Evolutionary conservation across 2,888 invertebrate species (phyloP).

Genomic region (Conchocele bisecta): DNA sequence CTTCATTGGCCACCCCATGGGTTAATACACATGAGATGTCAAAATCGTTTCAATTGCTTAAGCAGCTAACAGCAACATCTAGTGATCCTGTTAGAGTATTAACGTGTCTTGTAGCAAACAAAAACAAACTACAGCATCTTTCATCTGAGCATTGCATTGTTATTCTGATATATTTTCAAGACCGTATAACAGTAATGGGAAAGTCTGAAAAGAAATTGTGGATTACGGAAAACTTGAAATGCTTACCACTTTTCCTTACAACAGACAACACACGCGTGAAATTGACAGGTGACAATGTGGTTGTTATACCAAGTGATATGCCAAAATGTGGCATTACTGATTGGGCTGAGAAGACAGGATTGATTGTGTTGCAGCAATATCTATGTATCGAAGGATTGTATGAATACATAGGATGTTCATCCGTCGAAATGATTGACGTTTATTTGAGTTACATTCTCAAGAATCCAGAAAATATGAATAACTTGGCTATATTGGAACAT

Average conservation of each 20-base stretch:
- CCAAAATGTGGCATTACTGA: neutral
- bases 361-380: neutral
- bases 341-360: neutral
- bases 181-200: constrained; percentile 52
- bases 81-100: no score
- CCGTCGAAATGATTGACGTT: neutral
- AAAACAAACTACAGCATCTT: no score
- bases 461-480: neutral
- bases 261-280: no score
- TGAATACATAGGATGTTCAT: neutral
- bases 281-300: neutral
- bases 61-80: no score
- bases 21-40: no score
- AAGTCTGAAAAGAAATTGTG: constrained; percentile 50
- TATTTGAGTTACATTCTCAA: constrained; percentile 12
- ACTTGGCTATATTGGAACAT: neutral
- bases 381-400: neutral
- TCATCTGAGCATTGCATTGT: no score
- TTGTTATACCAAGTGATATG: neutral
- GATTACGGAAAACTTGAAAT: constrained; percentile 46
- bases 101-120: no score
- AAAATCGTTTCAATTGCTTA: no score
- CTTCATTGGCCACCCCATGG: no score
- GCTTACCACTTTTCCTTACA: constrained; percentile 67
- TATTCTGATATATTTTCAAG: no score